phyloP scores from a whole-genome alignment of 2,797 vertebrate species.

The Heliangelus exortis region DNA sequence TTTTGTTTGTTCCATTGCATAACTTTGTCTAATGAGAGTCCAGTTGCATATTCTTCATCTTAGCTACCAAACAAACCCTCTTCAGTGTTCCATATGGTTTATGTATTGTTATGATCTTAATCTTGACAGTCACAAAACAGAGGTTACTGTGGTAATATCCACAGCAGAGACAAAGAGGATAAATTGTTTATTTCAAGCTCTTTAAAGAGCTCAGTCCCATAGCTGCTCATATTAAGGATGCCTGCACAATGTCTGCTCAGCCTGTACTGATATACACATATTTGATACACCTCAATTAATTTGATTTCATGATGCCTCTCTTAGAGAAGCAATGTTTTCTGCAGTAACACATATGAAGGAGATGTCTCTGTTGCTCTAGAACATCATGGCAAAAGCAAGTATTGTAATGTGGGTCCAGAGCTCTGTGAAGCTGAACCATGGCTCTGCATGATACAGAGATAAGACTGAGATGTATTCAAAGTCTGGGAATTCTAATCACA shows the following conservation, averaged over 20 bases:
- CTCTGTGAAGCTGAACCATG: fast-evolving
- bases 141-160: background rate
- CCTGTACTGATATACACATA: background rate
- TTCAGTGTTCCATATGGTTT: background rate
- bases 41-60: background rate
- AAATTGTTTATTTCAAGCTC: background rate
- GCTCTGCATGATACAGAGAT: background rate
- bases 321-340: background rate
- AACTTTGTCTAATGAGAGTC: background rate
- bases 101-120: background rate
- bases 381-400: background rate
- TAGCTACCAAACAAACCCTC: background rate
- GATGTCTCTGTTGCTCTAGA: background rate
- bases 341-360: background rate
- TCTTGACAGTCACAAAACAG: background rate
- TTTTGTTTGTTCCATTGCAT: background rate
- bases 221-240: background rate
- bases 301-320: background rate
- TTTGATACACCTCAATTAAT: background rate
- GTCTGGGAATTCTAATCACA: background rate
- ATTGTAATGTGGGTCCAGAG: background rate
- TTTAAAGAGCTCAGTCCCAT: background rate
- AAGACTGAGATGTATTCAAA: background rate
- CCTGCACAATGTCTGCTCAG: background rate
- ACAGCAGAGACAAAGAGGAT: background rate